Conservation (phyloP, 2,113 vertebrate genomes). For the Okapia johnstoni region DNA sequence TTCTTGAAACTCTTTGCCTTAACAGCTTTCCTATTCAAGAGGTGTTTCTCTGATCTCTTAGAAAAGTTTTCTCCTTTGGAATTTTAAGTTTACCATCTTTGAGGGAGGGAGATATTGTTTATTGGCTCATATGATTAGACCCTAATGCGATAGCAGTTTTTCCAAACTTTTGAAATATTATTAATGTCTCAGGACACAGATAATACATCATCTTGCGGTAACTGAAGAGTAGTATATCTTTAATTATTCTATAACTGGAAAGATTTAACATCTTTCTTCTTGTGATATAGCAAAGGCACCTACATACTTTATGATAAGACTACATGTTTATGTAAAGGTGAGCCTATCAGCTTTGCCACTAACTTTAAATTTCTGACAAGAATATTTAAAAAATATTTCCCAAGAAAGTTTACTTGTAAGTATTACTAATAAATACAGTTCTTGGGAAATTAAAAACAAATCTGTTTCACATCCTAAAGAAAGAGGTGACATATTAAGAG, state of each 20-base stretch:
- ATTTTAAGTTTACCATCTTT: neutral
- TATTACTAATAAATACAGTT: constrained; percentile 6
- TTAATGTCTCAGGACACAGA: neutral
- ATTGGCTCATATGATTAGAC: neutral
- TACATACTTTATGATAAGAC: neutral
- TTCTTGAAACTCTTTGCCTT: neutral
- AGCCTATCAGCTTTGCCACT: neutral
- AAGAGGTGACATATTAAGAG: neutral
- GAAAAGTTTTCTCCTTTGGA: neutral
- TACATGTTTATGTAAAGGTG: neutral
- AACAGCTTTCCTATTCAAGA: neutral
- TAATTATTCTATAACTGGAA: neutral
- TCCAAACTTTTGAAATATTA: constrained; percentile 18
- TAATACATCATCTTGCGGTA: neutral
- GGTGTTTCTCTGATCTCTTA: neutral
- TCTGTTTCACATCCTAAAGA: neutral
- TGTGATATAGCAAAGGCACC: neutral
- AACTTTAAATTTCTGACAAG: neutral
- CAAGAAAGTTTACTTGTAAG: neutral
- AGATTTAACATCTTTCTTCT: neutral
- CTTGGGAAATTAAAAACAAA: constrained; percentile 36
- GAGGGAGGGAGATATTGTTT: neutral
- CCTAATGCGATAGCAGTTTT: neutral
- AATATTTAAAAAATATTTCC: constrained; percentile 17
- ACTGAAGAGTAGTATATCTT: neutral